Evolutionary conservation across 2,888 invertebrate species (phyloP), one percentile per base, ranked within the genome.

Genomic region (Julus scandinavius): DNA sequence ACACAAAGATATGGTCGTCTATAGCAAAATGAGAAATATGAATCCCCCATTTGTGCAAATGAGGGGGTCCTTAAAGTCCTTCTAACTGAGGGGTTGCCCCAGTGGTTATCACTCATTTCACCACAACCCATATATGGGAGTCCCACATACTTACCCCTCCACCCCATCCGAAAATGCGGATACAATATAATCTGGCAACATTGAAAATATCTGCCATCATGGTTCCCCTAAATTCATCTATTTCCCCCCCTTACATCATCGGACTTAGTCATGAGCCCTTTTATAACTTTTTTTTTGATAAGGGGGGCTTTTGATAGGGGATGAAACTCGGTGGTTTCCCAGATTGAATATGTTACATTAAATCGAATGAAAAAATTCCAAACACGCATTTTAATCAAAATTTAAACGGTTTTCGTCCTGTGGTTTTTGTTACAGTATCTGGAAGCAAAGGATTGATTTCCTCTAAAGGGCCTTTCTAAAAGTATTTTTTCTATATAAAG

Each of bases 251-350:
- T 80, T 15, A 15, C 80, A 80, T 80, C 80, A 38, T 80, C 20
- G 80, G 80, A 38, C 80, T 80, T 80, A 80, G 80, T 80, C 80
- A 80, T 80, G 80, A 80, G 80, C 63, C 80, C 80, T 20, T 17
- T 80, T 38, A 38, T 13, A 80, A 80, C 80, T 54, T 54, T 29
- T 58, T 29, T 29, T 58, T 80, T 80, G 3, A 80, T 54, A 54
- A 54, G 54, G 15, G 58, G 58, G n/a, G 15, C 29, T 5, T 17
- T n/a, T 63, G n/a, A 63, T n/a, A 17, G 54, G 54, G 54, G 54
- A 13, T 54, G 13, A 17, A 13, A 13, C 54, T 63, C n/a, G 63
- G 15, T 58, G 72, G 72, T n/a, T 72, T 72, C 29, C 29, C 38
- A 38, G 15, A 54, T 54, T 38, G 38, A 29, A 13, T 29, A 29